phyloP scores from a whole-genome alignment of 2,888 invertebrate genomes.

The Lumbricus terrestris region DNA sequence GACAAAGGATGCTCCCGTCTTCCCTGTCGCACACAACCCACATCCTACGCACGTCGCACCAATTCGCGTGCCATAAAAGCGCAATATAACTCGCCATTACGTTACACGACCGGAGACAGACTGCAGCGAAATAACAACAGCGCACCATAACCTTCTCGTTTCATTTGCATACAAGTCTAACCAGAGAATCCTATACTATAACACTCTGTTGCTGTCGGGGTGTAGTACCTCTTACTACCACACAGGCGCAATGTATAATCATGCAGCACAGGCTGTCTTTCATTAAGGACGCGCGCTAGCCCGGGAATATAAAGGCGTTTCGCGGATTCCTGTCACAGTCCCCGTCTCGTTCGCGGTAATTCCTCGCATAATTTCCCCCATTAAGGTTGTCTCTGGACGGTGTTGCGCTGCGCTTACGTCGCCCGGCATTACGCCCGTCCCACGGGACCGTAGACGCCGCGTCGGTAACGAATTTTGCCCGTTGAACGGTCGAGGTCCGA shows the following conservation, averaged over 20 bases:
- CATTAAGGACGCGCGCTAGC: background rate
- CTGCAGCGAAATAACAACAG: background rate
- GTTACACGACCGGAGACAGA: background rate
- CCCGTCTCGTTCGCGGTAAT: background rate
- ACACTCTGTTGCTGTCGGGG: background rate
- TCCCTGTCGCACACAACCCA: background rate
- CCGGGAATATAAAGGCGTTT: conserved; percentile 3
- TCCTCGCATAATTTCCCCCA: background rate
- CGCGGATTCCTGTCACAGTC: background rate
- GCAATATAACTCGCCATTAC: background rate
- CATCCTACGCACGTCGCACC: background rate
- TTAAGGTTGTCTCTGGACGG: background rate
- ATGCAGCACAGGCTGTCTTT: background rate
- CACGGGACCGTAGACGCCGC: background rate
- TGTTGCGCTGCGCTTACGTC: background rate
- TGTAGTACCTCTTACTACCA: background rate
- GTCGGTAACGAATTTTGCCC: background rate
- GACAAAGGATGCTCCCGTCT: background rate
- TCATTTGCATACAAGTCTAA: background rate
- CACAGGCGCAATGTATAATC: background rate
- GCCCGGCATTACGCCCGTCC: background rate
- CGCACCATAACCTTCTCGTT: background rate
- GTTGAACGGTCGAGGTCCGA: background rate
- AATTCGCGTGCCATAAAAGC: background rate
- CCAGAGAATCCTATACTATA: background rate